Base-by-base conservation (phyloP, 2,888 invertebrate genomes). In the Tetranychus piercei region DNA sequence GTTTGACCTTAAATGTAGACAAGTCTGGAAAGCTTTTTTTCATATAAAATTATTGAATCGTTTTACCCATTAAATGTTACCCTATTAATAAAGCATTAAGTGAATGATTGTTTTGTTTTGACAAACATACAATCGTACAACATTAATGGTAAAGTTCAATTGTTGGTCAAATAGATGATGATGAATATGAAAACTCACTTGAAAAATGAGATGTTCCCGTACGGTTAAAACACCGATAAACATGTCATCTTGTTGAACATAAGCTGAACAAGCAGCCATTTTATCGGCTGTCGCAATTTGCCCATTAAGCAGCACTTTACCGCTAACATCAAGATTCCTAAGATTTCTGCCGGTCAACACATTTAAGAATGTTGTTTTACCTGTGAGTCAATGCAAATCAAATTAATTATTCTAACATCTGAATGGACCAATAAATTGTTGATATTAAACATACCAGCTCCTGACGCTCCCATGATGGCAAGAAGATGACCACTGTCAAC, bases 401-500 rank as follows among this genome's bases (percentile, higher is more conserved):
- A 34, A 34, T 34, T 34, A 34, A 4, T 34, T 5, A 34, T 34
- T 34, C 5, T 3, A 34, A 3, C 34, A 34, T 5, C 34, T 34
- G 5, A 34, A 34, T 3, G 34, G 34, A 34, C 34, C 34, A 34
- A 20, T n/a, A n/a, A 20, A n/a, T n/a, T 3, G 66, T n/a, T 20
- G 2, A n/a, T 65, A 3, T 5, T 34, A 66, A 18, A 66, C 66
- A 66, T 66, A 66, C 71, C 71, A 18, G 71, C 71, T 44, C 71
- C 71, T n/a, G 71, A 71, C 44, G 81, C 79, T 0, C 93, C 93
- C 88, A 94, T 88, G 72, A 93, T 89, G 1, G 92, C 92, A 71
- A 93, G 83, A 44, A 93, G 83, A 81, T 93, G 92, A 0, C 92
- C 92, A 0, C 92, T 90, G 81, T 88, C 87, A 0, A 92, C 92